Percentiles rank a stretch among this genome's conserved stretches.
These are phyloP conservation scores for Accipiter cooperii DNA, from an alignment of 2,113 vertebrate species.

Conservation along the genomic window DNA sequence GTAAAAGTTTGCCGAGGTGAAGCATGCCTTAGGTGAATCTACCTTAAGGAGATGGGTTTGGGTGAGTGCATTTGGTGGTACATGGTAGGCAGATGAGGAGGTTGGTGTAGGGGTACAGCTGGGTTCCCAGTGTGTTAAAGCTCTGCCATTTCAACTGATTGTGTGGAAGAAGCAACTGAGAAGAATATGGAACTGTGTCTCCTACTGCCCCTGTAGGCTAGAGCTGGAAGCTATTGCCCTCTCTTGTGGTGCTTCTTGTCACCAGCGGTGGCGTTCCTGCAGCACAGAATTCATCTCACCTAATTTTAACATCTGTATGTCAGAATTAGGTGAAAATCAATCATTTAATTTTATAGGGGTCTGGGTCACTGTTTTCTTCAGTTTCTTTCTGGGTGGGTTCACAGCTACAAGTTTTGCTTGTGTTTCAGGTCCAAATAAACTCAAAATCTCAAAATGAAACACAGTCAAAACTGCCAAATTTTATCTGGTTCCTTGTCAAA, in stretches of 20 bases:
- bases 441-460: slow-evolving; percentile 21
- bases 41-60: neutral
- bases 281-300: neutral
- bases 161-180: neutral
- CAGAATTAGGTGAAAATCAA: neutral
- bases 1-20: neutral
- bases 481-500: slow-evolving; percentile 37
- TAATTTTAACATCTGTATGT: neutral
- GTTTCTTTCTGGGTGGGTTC: neutral
- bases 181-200: neutral
- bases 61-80: neutral
- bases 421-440: slow-evolving; percentile 26
- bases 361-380: neutral
- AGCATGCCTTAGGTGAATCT: neutral
- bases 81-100: neutral
- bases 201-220: neutral
- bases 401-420: neutral
- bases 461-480: slow-evolving; percentile 11
- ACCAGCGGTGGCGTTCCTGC: neutral
- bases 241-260: neutral
- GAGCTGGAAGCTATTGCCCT: neutral
- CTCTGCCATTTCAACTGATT: neutral
- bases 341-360: neutral
- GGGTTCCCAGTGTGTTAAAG: neutral
- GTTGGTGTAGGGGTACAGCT: too few species aligned